Conservation (phyloP, 2,888 invertebrate genomes). For the Nephrotoma appendiculata region DNA sequence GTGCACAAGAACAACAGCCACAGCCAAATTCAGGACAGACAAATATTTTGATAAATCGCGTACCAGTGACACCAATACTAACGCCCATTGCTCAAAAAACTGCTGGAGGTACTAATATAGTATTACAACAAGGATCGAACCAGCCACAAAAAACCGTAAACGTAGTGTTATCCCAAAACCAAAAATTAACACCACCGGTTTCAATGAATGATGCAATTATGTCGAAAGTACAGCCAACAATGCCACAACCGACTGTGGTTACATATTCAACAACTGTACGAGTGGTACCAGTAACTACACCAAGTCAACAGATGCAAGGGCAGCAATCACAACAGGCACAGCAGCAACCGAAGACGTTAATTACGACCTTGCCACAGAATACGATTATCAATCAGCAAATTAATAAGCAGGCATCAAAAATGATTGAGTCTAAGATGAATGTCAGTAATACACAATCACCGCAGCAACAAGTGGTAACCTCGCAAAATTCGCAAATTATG, state of each 20-base stretch:
- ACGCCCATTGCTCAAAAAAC: conserved; percentile 40
- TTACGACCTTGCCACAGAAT: not conserved
- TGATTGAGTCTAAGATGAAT: conserved; percentile 1
- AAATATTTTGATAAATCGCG: conserved; percentile 30
- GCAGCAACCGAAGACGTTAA: not conserved
- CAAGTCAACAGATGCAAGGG: not conserved
- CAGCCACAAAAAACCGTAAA: conserved; percentile 18
- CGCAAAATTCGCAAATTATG: conserved; percentile 10
- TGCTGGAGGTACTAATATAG: conserved; percentile 35
- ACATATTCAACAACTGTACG: not conserved
- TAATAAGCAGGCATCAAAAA: not conserved
- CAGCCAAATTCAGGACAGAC: not conserved
- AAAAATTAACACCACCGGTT: not conserved
- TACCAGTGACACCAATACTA: conserved; percentile 43
- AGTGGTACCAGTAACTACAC: not conserved
- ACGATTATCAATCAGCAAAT: not conserved
- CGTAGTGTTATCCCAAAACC: conserved; percentile 22
- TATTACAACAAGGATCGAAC: conserved; percentile 25
- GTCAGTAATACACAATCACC: conserved; percentile 9
- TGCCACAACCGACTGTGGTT: conserved; percentile 29
- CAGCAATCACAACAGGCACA: not conserved
- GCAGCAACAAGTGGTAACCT: conserved; percentile 9
- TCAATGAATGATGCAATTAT: too few relatives aligned
- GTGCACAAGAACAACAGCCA: conserved; percentile 12
- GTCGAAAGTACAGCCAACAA: conserved; percentile 12